A percentile compares a stretch with the other conserved stretches of the same genome.
These are phyloP conservation scores for Colostygia pectinataria DNA, from an alignment of 2,888 invertebrate genomes.

Conservation along the genomic window DNA sequence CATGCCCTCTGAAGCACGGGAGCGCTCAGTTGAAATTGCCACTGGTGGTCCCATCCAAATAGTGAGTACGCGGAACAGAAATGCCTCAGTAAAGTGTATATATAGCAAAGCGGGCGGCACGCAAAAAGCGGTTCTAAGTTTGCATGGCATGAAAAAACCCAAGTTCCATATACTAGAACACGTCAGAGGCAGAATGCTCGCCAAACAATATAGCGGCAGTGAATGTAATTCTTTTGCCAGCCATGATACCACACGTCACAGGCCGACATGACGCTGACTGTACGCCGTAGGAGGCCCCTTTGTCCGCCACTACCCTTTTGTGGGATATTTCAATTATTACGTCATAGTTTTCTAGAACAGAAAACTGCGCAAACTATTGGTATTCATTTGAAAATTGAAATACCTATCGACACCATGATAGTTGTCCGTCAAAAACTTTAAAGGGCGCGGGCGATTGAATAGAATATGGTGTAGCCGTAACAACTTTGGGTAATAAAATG, in stretches of 20 bases:
- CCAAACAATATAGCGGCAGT: conserved; percentile 28
- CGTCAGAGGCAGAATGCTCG: conserved; percentile 28
- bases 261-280: conserved; percentile 39
- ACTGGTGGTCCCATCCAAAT: too few species aligned
- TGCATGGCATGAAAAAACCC: not conserved
- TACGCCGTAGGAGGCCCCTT: conserved; percentile 43
- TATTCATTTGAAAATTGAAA: conserved; percentile 47
- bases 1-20: too few species aligned
- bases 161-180: conserved; percentile 7
- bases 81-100: too few species aligned
- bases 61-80: too few species aligned
- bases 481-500: conserved; percentile 27
- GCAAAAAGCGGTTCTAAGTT: too few species aligned
- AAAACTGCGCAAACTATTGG: conserved; percentile 42
- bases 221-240: conserved; percentile 44
- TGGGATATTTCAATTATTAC: conserved; percentile 66
- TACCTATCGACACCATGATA: conserved; percentile 45
- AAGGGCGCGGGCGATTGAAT: conserved; percentile 7
- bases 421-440: conserved; percentile 37
- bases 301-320: conserved; percentile 56
- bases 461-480: conserved; percentile 5
- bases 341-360: conserved; percentile 51
- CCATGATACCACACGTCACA: conserved; percentile 51
- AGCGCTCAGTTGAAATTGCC: too few species aligned
- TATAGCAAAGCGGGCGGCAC: too few species aligned